Base-by-base conservation (phyloP, 2,888 invertebrate genomes). In the Hesperia comma region DNA sequence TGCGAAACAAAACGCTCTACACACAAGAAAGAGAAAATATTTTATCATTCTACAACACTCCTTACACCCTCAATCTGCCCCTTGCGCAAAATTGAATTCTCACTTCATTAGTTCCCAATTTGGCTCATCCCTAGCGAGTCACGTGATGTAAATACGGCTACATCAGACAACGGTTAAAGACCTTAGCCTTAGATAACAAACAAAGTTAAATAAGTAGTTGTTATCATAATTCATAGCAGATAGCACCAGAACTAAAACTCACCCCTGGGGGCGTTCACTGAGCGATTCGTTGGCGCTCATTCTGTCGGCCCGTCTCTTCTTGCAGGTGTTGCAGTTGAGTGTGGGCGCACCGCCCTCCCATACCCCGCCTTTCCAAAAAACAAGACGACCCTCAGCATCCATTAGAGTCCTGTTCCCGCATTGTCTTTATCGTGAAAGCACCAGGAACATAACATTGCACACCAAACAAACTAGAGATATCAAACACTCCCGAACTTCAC, bases 311-410 rank as follows among this genome's bases (percentile, higher is more conserved):
- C 90, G 84, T 56, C 92, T 83, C 77, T 88, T 90, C 80, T 89
- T 91, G 77, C 92, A 92, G 70, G 91, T 92, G 77, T 88, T 87
- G 74, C 92, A 92, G 74, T 71, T 85, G 51, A 92, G 79, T 70
- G 92, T 90, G 61, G 91, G 92, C 17, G 91, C 89, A 51, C 83
- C 88, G 2, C 86, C 88, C 74, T 89, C 91, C 90, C 90, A 91
- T 70, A 92, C 78, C 61, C 92, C 92, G 43, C 86, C 84, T 79
- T 92, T 91, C 92, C 92, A 92, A 75, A 91, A 91, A 71, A 91
- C 84, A 68, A 92, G 78, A 46, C 89, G 83, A 67, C 92, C 92
- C 75, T 92, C 92, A 83, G 86, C 86, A 79, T 92, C 92, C 92
- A 92, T 92, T 72, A 77, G 79, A 77, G 68, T 75, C 67, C 71